Base-by-base conservation (phyloP, 2,113 vertebrate genomes). In the Rhinolophus ferrumequinum region DNA sequence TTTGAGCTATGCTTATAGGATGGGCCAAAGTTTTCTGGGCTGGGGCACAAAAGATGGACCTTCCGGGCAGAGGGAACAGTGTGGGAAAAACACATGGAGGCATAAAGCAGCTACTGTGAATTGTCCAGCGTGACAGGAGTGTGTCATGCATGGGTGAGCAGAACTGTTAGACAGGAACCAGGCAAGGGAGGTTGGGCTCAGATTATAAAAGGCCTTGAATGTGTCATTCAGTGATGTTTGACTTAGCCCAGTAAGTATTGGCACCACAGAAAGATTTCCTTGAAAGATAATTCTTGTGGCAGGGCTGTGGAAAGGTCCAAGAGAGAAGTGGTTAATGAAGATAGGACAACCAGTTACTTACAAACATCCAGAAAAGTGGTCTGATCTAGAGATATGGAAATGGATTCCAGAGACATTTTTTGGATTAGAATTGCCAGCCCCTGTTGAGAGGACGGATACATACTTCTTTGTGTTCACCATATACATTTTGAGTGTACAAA, bases 211-310 rank as follows among this genome's bases (percentile, higher is more conserved):
- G 67, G 14, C 50, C 75, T 96, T 94, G 56, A 93, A 21, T 21
- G 33, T 62, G 33, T 52, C 56, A 11, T 96, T 79, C 77, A 86
- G 79, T 87, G 70, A 84, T 5, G 5, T 70, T 28, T 50, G 33
- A 75, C 50, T 95, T 86, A 95, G 35, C 50, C 69, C 50, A 44
- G 13, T 44, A 79, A 95, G 64, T 21, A 47, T 60, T 38, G 21
- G 21, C 88, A 94, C 14, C n/a, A 28, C 80, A 58, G 30, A 93
- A 94, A 94, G 54, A 90, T 80, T 76, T 79, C 83, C 70, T 92
- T 95, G 77, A 75, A 97, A 91, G 93, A 67, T 82, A 38, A 96
- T 80, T 86, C 75, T 64, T 28, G 30, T 77, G 58, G 6, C 12
- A 80, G 47, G 1, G 7, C 76, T 82, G 44, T 77, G 41, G 28